Evolutionary conservation across 2,888 invertebrate genomes (phyloP).

Genomic region (Drosophila kanekoi): DNA sequence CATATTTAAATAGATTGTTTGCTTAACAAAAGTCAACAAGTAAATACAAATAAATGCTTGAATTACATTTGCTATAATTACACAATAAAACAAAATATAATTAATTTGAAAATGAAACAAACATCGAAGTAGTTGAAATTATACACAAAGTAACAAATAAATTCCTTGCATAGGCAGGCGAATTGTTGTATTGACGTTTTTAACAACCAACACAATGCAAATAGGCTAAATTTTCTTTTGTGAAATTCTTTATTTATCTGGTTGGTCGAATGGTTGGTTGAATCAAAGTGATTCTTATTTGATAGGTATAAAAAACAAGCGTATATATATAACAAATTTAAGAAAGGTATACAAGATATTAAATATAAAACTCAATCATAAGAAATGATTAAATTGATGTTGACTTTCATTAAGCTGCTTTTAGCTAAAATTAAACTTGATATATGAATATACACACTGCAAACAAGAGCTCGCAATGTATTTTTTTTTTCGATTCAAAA

Average conservation of each 20-base stretch:
- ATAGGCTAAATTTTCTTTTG: no score
- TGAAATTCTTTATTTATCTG: no score
- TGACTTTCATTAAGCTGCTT: no score
- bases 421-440: not conserved
- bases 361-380: not conserved
- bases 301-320: no score
- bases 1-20: constrained; percentile 8
- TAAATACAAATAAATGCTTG: not conserved
- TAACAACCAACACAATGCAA: no score
- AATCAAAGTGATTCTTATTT: no score
- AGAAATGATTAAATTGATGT: no score
- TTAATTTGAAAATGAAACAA: constrained; percentile 2
- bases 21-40: not conserved
- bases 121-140: not conserved
- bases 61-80: not conserved
- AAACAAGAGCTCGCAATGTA: not conserved
- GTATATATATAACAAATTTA: not conserved
- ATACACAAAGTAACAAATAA: no score
- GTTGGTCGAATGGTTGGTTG: no score
- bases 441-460: constrained; percentile 4
- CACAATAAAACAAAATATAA: not conserved
- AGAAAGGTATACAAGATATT: not conserved
- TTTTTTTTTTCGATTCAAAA: not conserved
- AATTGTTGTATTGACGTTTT: no score
- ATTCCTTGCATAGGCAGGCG: no score